Evolutionary conservation across 2,797 vertebrate genomes (phyloP).

Genomic region (Tinamus major): DNA sequence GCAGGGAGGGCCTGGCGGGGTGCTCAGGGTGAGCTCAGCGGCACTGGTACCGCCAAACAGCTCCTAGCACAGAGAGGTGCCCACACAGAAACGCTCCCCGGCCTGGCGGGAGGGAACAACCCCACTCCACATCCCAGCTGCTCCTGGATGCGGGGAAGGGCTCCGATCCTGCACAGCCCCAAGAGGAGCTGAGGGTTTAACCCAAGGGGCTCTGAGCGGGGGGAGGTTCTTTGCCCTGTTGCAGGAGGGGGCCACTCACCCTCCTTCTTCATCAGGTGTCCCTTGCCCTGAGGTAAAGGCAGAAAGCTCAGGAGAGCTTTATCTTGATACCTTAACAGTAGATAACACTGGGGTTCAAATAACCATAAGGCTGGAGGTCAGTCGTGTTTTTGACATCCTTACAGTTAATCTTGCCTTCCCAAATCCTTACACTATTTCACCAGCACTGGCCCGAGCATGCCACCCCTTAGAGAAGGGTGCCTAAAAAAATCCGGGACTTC

Average conservation of each 20-base stretch:
- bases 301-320: background rate
- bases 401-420: background rate
- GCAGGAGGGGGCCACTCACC: background rate
- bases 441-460: background rate
- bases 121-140: background rate
- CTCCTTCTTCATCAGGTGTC: background rate
- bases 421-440: too few relatives aligned
- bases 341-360: rapidly evolving
- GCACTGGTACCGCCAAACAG: background rate
- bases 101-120: background rate
- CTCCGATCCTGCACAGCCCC: background rate
- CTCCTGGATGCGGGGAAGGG: background rate
- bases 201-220: rapidly evolving
- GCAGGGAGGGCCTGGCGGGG: background rate
- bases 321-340: background rate
- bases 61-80: background rate
- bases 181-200: background rate
- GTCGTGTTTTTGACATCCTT: background rate
- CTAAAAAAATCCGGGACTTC: background rate
- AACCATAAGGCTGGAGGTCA: background rate
- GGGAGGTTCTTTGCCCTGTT: background rate
- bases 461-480: rapidly evolving
- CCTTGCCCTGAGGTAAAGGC: background rate
- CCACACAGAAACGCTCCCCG: background rate
- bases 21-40: background rate